Evolutionary conservation across 92 coral and sea anemone species (phyloP), one percentile per base, ranked within the genome.

Genomic region (Palythoa grandiflora): DNA sequence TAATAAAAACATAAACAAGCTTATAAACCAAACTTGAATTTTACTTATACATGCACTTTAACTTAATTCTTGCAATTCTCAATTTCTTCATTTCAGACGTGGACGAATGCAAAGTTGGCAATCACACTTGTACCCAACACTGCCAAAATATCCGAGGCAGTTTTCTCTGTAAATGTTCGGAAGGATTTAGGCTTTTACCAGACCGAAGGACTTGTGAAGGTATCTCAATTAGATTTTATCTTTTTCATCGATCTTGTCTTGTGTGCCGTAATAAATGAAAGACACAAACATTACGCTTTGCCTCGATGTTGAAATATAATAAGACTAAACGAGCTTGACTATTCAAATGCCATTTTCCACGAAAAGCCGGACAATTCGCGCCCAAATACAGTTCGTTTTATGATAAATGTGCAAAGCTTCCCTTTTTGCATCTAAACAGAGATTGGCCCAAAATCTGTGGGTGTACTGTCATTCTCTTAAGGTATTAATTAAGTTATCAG

Each of bases 111-210:
- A 71, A 81, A 21, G 68, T 87, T 17, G 89, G 89, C 6, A 81
- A 85, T 65, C 89, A 91, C n/a, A 55, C 80, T 37, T 95, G 98
- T 65, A 86, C 90, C 10, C 96, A 93, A 36, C 71, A 63, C 52
- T 95, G 96, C 79, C 79, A 80, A 53, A 95, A 95, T 85, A 88
- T 93, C 14, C 86, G 83, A 1, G 98, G 98, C 1, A 95, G 98
- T 68, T 95, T 84, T 28, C 77, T 68, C 10, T 95, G 98, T 78
- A 84, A 78, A 36, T 95, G 98, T 40, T 79, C 60, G n/a, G 71
- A 78, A 50, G 96, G 98, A 35, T 93, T 75, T 88, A 71, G 73
- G 68, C 84, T 95, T 8, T 74, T 84, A 66, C 83, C 66, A 13
- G 96, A 91, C 89, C 84, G 44, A 20, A 89, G 28, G 66, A 80